phyloP scores from a whole-genome alignment of 1,140 invertebrate genomes.

The Diachasma alloeum region DNA sequence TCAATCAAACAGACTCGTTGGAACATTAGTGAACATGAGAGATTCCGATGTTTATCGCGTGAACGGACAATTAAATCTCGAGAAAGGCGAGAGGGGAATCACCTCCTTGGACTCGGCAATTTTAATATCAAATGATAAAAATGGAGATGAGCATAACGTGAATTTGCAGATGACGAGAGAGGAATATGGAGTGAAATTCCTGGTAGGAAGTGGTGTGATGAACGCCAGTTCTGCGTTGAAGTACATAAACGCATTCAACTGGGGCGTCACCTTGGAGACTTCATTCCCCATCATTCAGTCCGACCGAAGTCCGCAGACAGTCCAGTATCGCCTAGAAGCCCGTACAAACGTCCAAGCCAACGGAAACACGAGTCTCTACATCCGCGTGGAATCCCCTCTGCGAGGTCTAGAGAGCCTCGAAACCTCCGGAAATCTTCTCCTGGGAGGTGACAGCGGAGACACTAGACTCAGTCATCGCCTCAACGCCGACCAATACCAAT shows the following conservation, averaged over 20 bases:
- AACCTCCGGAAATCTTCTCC: conserved; percentile 46
- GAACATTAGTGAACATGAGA: conserved; percentile 44
- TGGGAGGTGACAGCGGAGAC: conserved; percentile 42
- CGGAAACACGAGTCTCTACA: conserved; percentile 48
- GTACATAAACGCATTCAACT: conserved; percentile 50
- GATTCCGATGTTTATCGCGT: conserved; percentile 34
- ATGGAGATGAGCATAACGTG: conserved; percentile 4
- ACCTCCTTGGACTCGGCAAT: not conserved
- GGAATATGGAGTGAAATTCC: conserved; percentile 35
- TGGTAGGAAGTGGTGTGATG: conserved; percentile 14
- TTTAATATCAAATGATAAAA: not conserved
- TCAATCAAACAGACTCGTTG: conserved; percentile 38
- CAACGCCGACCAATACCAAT: conserved; percentile 41
- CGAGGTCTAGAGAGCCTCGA: conserved; percentile 41
- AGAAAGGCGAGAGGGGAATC: conserved; percentile 5
- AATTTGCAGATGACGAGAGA: conserved; percentile 39
- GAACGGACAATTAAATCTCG: conserved; percentile 21
- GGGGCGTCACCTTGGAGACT: conserved; percentile 38
- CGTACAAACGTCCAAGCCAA: conserved; percentile 52
- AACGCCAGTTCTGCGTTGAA: conserved; percentile 42
- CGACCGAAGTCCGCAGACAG: not conserved
- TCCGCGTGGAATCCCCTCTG: conserved; percentile 47
- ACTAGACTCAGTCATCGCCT: conserved; percentile 42
- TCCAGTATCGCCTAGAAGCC: conserved; percentile 39
- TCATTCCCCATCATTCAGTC: not conserved